Percentiles rank a stretch among this genome's conserved stretches.
Conservation (phyloP, 2,113 vertebrate genomes). For the Bucco capensis region DNA sequence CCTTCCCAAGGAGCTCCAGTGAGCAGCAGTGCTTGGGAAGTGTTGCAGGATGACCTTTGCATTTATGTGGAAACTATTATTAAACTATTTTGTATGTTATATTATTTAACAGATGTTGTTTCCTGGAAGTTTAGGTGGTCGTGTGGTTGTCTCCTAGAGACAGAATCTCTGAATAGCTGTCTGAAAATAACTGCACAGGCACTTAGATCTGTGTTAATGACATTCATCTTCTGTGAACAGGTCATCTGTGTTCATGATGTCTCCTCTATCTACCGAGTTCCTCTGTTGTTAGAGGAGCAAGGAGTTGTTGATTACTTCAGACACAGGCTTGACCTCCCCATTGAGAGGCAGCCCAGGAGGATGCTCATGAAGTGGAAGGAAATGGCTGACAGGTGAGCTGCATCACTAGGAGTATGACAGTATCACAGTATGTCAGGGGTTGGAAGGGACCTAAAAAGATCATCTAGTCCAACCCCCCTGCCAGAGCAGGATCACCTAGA, state of each 20-base stretch:
- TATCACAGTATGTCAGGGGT: too few species aligned
- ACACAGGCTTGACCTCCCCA: constrained; percentile 86
- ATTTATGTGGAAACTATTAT: background rate
- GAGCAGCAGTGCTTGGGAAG: background rate
- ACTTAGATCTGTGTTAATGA: background rate
- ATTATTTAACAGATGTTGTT: background rate
- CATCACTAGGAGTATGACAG: rapidly evolving
- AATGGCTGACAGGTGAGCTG: constrained; percentile 90
- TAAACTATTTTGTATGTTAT: background rate
- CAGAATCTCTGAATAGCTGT: background rate
- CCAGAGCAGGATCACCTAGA: too few species aligned
- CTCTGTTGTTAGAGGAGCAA: constrained; percentile 89
- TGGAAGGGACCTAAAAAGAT: too few species aligned
- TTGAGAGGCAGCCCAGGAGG: constrained; percentile 82
- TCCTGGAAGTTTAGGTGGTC: background rate
- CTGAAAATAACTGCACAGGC: background rate
- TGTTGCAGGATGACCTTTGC: background rate
- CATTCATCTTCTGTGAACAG: constrained; percentile 45
- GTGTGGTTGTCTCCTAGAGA: background rate
- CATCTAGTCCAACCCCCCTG: too few species aligned
- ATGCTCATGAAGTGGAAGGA: constrained; percentile 97
- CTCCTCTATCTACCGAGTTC: constrained; percentile 92
- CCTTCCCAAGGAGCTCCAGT: background rate
- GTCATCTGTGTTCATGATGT: constrained; percentile 96
- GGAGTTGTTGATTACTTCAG: constrained; percentile 92